Base-by-base conservation (phyloP, 2,797 vertebrate species). In the Myiotriccus ornatus region DNA sequence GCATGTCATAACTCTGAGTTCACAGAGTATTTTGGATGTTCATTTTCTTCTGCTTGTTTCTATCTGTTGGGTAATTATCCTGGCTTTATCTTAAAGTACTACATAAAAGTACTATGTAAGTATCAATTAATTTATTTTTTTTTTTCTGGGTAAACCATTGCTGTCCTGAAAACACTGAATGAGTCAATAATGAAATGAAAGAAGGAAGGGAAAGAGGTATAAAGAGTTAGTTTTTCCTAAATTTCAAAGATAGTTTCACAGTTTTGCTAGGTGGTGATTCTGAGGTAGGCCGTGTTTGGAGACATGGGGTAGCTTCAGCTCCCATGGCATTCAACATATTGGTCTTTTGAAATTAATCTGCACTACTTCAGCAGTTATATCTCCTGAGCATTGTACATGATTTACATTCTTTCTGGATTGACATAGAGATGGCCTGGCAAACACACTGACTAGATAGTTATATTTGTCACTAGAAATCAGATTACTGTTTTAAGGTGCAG, bases 241-340 rank as follows among this genome's bases (percentile, higher is more conserved):
- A 70, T 85, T 76, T 85, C 34, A 81, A 60, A 74, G 21, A 18
- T 8, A n/a, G 4, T 74, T 84, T 73, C 28, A 39, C 7, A 2
- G 3, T 39, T 87, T 67, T 65, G 8, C 52, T 64, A 47, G 37
- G 4, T 34, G 11, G 4, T 68, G 14, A 44, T 78, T 91, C 10
- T 70, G 74, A 57, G 35, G 10, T 71, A 9, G 3, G 14, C 10
- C 21, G 7, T 11, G 3, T n/a, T 62, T 84, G 46, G 59, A 78
- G 65, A 56, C 21, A 10, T 55, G 18, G 11, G 3, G 1, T 52
- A 74, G 32, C 18, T 90, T 77, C 49, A 68, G 18, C 18, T 80
- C 19, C 52, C 0, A 0, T 59, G 16, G 10, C 6, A 23, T 65
- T 25, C 28, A 46, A 4, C 5, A 6, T 43, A 12, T 19, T 49